Evolutionary conservation across 2,888 invertebrate genomes (phyloP).

Genomic region (Campoplex nolae): DNA sequence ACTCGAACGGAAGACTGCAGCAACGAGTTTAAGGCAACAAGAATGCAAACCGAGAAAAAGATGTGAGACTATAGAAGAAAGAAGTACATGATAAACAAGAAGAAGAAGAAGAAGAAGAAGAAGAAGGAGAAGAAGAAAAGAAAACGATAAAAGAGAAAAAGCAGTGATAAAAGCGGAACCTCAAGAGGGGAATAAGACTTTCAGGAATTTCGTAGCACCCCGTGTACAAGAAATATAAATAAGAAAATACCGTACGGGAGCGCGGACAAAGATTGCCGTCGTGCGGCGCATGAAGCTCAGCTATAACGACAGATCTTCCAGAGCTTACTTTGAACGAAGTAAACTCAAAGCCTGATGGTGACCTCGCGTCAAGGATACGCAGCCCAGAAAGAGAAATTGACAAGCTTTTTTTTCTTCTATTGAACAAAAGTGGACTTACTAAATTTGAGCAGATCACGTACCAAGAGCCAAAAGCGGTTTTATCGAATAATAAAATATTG

Average conservation of each 20-base stretch:
- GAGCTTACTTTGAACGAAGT: constrained; percentile 1
- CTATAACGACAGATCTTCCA: not conserved
- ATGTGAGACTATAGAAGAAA: constrained; percentile 5
- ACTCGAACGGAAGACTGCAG: constrained; percentile 48
- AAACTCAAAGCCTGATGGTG: not conserved
- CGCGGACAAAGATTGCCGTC: constrained; percentile 32
- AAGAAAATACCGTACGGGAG: constrained; percentile 58
- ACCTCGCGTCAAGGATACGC: not conserved
- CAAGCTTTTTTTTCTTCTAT: not conserved
- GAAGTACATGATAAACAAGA: constrained; percentile 2
- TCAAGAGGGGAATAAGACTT: constrained; percentile 54
- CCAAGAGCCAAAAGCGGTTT: not conserved
- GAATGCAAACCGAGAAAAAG: constrained; percentile 29
- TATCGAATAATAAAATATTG: not conserved
- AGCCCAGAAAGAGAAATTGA: constrained; percentile 7
- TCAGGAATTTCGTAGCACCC: constrained; percentile 52
- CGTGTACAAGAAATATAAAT: constrained; percentile 64
- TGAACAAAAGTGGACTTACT: not conserved
- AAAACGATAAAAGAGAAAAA: constrained; percentile 3
- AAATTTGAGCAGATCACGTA: constrained; percentile 2
- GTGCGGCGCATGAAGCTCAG: not conserved
- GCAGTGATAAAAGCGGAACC: constrained; percentile 14
- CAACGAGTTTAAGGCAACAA: not conserved
- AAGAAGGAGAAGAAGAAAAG: constrained; percentile 1
- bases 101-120: not conserved